Conservation (phyloP, 2,888 invertebrate genomes). For the Epinotia bilunana region DNA sequence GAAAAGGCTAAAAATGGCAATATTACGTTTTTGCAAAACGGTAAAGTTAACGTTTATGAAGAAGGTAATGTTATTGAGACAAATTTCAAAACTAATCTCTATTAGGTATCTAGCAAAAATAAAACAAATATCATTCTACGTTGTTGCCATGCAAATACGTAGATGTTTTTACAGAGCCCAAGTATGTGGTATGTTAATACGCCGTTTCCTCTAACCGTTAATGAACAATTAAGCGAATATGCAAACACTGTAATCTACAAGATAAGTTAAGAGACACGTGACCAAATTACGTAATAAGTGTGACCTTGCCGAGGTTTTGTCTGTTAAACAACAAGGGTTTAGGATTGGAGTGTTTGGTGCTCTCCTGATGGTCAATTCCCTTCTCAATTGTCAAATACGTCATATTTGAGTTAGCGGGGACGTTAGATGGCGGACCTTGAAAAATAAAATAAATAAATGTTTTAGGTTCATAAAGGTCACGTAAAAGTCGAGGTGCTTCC, state of each 20-base stretch:
- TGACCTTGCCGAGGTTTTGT: slow-evolving; percentile 53
- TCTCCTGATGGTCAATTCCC: not conserved
- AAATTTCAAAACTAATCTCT: not conserved
- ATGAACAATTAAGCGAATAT: slow-evolving; percentile 66
- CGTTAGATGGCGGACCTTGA: no score
- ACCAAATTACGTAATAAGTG: slow-evolving; percentile 59
- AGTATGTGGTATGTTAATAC: slow-evolving; percentile 48
- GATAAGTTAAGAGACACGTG: slow-evolving; percentile 69
- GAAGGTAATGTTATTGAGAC: slow-evolving; percentile 1
- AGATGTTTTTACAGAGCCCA: slow-evolving; percentile 7
- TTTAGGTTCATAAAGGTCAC: no score
- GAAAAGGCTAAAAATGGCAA: not conserved
- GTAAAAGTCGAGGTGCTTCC: no score
- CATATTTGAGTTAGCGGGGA: not conserved
- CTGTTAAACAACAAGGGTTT: not conserved
- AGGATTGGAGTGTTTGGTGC: not conserved
- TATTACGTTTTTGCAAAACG: not conserved
- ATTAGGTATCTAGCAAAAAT: not conserved
- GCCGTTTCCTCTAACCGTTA: slow-evolving; percentile 57
- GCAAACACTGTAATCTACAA: slow-evolving; percentile 73
- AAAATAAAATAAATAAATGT: no score
- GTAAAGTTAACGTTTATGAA: not conserved
- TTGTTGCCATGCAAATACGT: slow-evolving; percentile 5
- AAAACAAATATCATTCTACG: not conserved
- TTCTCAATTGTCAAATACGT: not conserved